A percentile compares a stretch with the other conserved stretches of the same genome.
These are phyloP conservation scores for Scytalopus superciliaris DNA, from an alignment of 2,113 vertebrate genomes.

Conservation along the genomic window DNA sequence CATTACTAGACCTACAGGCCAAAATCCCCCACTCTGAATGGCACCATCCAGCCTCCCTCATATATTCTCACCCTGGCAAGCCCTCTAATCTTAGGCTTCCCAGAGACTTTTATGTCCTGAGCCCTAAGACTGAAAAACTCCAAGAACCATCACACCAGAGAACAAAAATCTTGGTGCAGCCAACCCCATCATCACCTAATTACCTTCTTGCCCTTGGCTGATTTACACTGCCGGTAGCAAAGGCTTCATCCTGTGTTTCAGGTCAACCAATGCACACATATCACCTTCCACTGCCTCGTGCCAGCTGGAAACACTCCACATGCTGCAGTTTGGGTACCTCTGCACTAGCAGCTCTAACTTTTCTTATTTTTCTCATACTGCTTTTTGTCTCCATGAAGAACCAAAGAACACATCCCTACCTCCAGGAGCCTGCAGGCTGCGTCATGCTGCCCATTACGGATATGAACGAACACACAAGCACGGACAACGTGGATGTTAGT, in stretches of 20 bases:
- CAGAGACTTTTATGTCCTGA: neutral
- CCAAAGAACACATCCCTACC: slow-evolving; percentile 44
- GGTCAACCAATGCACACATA: fast-evolving
- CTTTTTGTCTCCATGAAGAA: neutral
- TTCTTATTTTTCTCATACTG: neutral
- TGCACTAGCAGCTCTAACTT: neutral
- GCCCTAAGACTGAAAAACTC: neutral
- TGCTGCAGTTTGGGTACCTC: neutral
- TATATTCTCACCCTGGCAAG: neutral
- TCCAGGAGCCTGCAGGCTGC: slow-evolving; percentile 63
- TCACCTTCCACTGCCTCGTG: fast-evolving
- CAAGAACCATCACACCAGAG: neutral
- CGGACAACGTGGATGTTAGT: slow-evolving; percentile 43
- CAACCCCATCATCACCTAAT: neutral
- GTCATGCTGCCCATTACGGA: slow-evolving; percentile 8
- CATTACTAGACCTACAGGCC: neutral
- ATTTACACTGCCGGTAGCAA: neutral
- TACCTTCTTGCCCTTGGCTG: neutral
- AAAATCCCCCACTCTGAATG: neutral
- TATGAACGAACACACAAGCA: slow-evolving; percentile 4
- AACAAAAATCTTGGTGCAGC: neutral
- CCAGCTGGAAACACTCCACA: neutral
- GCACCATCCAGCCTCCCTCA: neutral
- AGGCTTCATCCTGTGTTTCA: neutral
- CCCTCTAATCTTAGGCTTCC: neutral